These are phyloP conservation scores for Callospermophilus lateralis DNA, from an alignment of 2,113 vertebrate species.

Conservation along the genomic window DNA sequence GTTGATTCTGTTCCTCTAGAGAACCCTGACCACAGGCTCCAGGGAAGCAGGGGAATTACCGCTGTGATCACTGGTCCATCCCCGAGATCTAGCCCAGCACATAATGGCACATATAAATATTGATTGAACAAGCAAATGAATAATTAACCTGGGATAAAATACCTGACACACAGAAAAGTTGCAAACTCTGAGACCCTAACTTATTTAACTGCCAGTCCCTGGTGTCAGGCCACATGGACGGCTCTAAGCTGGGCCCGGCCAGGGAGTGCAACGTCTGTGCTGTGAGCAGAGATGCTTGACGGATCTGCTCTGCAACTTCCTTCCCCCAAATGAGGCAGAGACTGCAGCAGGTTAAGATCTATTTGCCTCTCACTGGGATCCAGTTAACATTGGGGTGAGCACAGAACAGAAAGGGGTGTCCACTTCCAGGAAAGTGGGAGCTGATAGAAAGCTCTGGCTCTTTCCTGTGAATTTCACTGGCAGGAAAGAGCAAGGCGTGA, in stretches of 20 bases:
- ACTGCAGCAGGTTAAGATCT: neutral
- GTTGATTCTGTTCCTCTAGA: too few relatives aligned
- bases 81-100: neutral
- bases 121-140: neutral
- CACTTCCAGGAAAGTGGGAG: neutral
- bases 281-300: neutral
- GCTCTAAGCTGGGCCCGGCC: neutral
- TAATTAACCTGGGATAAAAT: neutral
- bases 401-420: neutral
- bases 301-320: neutral
- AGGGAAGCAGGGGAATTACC: neutral
- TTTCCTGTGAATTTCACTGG: fast-evolving
- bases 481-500: neutral
- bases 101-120: neutral
- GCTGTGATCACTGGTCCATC: fast-evolving
- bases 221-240: neutral
- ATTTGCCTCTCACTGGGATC: neutral
- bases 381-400: neutral
- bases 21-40: neutral
- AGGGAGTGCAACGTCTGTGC: too few relatives aligned
- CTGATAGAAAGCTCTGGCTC: too few relatives aligned
- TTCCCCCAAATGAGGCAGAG: neutral
- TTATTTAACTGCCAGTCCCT: fast-evolving
- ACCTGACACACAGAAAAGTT: neutral
- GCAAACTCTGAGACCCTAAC: fast-evolving